These are phyloP conservation scores for Thumatha senex DNA, from an alignment of 2,888 invertebrate genomes.

Conservation along the genomic window DNA sequence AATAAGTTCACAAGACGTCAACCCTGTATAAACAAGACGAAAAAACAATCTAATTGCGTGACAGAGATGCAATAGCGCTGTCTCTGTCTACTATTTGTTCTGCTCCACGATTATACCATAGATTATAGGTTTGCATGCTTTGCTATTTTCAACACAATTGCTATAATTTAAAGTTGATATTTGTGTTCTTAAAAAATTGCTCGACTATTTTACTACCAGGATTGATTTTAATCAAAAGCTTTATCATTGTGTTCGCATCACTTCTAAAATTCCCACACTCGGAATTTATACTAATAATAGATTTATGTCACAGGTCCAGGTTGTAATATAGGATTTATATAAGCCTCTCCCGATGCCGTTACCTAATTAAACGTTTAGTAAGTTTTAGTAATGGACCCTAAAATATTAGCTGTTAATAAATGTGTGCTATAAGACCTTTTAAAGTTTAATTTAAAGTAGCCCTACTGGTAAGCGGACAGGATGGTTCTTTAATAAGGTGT, in stretches of 20 bases:
- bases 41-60: too few relatives aligned
- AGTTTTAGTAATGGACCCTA: constrained; percentile 62
- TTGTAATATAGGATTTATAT: constrained; percentile 75
- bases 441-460: constrained; percentile 52
- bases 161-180: too few relatives aligned
- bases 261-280: constrained; percentile 59
- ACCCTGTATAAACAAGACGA: too few relatives aligned
- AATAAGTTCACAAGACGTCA: too few relatives aligned
- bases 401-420: constrained; percentile 71
- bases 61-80: too few relatives aligned
- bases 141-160: too few relatives aligned
- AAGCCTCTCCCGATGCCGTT: constrained; percentile 71
- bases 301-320: constrained; percentile 78
- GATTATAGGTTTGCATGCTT: too few relatives aligned
- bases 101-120: too few relatives aligned
- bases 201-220: too few relatives aligned
- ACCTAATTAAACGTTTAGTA: constrained; percentile 75
- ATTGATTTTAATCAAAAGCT: constrained; percentile 40
- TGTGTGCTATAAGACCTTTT: constrained; percentile 72
- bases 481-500: constrained; percentile 57
- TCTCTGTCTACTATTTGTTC: too few relatives aligned
- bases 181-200: too few relatives aligned
- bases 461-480: constrained; percentile 47
- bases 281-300: constrained; percentile 61
- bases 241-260: constrained; percentile 61